Evolutionary conservation across 2,113 vertebrate genomes (phyloP).

Genomic region (Eurypyga helias): DNA sequence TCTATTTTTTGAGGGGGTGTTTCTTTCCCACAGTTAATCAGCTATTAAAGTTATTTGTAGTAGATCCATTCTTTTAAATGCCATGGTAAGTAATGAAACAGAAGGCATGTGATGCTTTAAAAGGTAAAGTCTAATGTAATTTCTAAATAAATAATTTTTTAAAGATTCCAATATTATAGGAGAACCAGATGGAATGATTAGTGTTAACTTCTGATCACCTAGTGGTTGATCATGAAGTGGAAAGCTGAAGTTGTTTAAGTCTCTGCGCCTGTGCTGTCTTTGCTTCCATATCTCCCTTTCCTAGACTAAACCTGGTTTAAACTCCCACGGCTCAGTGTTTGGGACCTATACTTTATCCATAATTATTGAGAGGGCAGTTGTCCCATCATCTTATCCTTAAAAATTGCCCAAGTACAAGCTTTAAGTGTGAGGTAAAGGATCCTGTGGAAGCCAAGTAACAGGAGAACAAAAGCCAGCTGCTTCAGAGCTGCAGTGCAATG

Average conservation of each 20-base stretch:
- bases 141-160: neutral
- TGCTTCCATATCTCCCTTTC: neutral
- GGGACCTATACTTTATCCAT: neutral
- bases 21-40: neutral
- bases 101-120: neutral
- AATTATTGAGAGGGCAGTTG: neutral
- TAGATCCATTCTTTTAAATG: neutral
- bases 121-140: neutral
- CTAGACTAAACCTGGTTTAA: neutral
- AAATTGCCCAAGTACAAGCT: neutral
- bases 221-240: neutral
- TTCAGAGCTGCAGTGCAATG: neutral
- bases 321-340: neutral
- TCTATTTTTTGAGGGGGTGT: neutral
- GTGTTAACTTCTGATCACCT: neutral
- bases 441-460: neutral
- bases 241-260: neutral
- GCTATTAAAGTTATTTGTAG: neutral
- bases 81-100: neutral
- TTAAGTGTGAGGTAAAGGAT: neutral
- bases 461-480: neutral
- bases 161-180: neutral
- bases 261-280: neutral
- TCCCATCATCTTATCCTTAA: neutral
- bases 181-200: neutral